phyloP scores from a whole-genome alignment of 2,113 vertebrate species.

The Circaetus gallicus region DNA sequence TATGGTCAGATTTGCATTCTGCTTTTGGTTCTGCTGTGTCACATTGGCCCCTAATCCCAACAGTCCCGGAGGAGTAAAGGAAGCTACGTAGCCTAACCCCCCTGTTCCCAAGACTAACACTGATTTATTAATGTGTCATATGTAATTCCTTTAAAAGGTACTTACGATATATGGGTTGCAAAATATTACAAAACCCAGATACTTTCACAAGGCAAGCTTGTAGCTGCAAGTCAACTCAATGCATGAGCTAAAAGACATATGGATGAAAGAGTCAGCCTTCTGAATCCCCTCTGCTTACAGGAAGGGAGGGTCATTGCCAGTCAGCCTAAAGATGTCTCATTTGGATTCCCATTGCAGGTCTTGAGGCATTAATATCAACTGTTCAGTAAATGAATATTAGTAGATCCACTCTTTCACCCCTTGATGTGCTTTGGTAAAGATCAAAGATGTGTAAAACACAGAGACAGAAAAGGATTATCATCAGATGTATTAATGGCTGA shows the following conservation, averaged over 20 bases:
- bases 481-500: background rate
- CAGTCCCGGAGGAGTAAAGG: background rate
- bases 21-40: background rate
- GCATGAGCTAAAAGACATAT: accelerated
- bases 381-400: background rate
- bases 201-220: background rate
- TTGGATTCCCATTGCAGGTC: background rate
- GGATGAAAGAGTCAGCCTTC: background rate
- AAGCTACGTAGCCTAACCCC: background rate
- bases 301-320: background rate
- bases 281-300: background rate
- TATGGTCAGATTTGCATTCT: background rate
- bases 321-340: background rate
- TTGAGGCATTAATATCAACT: background rate
- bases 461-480: background rate
- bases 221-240: background rate
- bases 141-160: background rate
- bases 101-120: background rate
- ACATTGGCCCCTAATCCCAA: background rate
- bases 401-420: background rate
- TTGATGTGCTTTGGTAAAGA: background rate
- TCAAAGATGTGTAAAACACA: background rate
- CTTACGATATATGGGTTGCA: background rate
- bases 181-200: background rate
- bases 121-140: background rate